Evolutionary conservation across 2,888 invertebrate species (phyloP).

Genomic region (Brachylomia viminalis): DNA sequence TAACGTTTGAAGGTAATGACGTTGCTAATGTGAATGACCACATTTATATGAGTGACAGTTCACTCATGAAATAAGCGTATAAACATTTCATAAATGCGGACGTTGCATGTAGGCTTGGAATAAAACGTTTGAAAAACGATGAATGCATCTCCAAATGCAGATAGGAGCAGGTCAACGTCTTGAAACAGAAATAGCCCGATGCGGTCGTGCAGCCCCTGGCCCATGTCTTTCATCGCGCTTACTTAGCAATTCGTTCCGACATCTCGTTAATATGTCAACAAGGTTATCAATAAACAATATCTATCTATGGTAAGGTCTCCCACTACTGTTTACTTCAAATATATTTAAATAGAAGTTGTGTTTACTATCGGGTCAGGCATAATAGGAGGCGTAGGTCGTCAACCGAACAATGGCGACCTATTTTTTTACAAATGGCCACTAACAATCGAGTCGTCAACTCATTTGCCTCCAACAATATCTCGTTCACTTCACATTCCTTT

Average conservation of each 20-base stretch:
- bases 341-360: constrained; percentile 67
- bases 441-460: constrained; percentile 81
- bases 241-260: constrained; percentile 84
- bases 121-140: constrained; percentile 66
- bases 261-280: constrained; percentile 88
- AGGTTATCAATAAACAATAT: constrained; percentile 84
- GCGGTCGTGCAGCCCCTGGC: constrained; percentile 80
- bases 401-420: constrained; percentile 82
- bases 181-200: constrained; percentile 83
- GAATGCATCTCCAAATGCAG: constrained; percentile 78
- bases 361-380: constrained; percentile 66
- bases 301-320: constrained; percentile 71
- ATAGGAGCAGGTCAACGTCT: constrained; percentile 86
- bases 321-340: constrained; percentile 76
- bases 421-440: constrained; percentile 81
- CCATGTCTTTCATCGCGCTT: constrained; percentile 84
- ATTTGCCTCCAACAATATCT: constrained; percentile 81
- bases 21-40: constrained; percentile 55
- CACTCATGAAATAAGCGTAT: constrained; percentile 29
- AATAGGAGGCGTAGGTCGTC: constrained; percentile 77
- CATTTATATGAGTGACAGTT: constrained; percentile 51
- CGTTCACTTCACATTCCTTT: constrained; percentile 78
- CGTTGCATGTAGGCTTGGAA: constrained; percentile 41
- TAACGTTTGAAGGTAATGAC: constrained; percentile 63
- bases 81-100: constrained; percentile 43